phyloP scores from a whole-genome alignment of 2,888 invertebrate species.

The Oscheius sp. region DNA sequence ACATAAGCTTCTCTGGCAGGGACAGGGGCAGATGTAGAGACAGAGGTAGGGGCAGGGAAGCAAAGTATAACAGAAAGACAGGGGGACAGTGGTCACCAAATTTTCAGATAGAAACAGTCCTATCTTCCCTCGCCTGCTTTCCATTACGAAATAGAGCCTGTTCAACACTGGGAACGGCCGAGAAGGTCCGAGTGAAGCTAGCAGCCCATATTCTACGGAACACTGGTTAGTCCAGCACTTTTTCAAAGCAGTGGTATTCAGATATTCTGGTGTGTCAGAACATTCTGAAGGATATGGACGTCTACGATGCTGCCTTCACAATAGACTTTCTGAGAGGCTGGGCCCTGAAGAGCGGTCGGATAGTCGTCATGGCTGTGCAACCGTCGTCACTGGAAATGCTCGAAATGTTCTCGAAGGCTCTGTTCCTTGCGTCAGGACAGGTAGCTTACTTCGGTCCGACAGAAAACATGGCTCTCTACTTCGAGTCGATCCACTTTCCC shows the following conservation, averaged over 20 bases:
- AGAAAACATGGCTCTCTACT: slow-evolving; percentile 85
- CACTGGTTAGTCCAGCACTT: slow-evolving; percentile 66
- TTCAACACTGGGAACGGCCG: slow-evolving; percentile 86
- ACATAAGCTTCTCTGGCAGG: too few species aligned
- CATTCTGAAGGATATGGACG: slow-evolving; percentile 89
- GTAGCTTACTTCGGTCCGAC: slow-evolving; percentile 91
- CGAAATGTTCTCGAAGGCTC: slow-evolving; percentile 88
- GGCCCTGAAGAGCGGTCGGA: slow-evolving; percentile 81
- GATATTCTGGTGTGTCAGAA: slow-evolving; percentile 89
- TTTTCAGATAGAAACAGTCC: slow-evolving; percentile 84
- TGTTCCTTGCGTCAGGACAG: slow-evolving; percentile 88
- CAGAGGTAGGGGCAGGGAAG: too few species aligned
- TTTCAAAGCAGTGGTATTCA: slow-evolving; percentile 30
- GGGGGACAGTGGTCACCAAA: not conserved
- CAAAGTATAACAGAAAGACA: too few species aligned
- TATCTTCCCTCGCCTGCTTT: slow-evolving; percentile 90
- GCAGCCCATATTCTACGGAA: slow-evolving; percentile 86
- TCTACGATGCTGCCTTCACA: slow-evolving; percentile 93
- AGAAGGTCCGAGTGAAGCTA: slow-evolving; percentile 86
- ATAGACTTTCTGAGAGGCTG: slow-evolving; percentile 93
- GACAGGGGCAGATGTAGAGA: too few species aligned
- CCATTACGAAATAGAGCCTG: slow-evolving; percentile 89
- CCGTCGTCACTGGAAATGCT: slow-evolving; percentile 95
- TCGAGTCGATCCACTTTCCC: slow-evolving; percentile 89
- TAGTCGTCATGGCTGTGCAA: slow-evolving; percentile 89